phyloP scores from a whole-genome alignment of 2,888 invertebrate genomes.

The Melinopterus prodromus region DNA sequence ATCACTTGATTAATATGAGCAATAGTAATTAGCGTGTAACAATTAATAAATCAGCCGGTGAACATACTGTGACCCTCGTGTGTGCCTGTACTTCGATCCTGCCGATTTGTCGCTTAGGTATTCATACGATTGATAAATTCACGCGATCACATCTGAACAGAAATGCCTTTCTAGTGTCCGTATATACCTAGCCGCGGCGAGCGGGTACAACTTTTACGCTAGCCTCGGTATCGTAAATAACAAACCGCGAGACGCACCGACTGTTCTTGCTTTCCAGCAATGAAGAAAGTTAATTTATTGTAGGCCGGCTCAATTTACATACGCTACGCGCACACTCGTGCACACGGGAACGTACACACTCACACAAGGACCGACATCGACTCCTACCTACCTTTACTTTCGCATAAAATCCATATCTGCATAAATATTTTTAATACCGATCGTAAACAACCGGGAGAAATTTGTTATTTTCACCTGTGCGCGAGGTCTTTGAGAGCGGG shows the following conservation, averaged over 20 bases:
- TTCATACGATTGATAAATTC: background rate
- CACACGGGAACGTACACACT: background rate
- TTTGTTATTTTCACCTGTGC: background rate
- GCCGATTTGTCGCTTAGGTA: background rate
- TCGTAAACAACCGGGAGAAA: background rate
- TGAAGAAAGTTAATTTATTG: slow-evolving; percentile 4
- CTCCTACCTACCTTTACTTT: background rate
- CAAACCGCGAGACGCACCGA: background rate
- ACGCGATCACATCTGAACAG: background rate
- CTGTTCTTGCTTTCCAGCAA: slow-evolving; percentile 4
- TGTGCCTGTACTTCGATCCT: background rate
- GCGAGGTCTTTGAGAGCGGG: background rate
- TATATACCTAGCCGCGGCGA: background rate
- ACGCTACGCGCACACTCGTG: background rate
- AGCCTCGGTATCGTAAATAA: background rate
- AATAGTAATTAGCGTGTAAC: background rate
- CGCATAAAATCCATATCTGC: background rate
- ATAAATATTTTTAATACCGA: background rate
- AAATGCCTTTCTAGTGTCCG: slow-evolving; percentile 4
- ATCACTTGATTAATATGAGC: background rate
- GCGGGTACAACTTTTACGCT: background rate
- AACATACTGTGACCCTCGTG: background rate
- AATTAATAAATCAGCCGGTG: background rate
- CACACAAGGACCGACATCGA: background rate
- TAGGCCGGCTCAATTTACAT: background rate